A percentile compares a stretch with the other conserved stretches of the same genome.
phyloP scores from a whole-genome alignment of 2,888 invertebrate species.

The Emmelina monodactyla region DNA sequence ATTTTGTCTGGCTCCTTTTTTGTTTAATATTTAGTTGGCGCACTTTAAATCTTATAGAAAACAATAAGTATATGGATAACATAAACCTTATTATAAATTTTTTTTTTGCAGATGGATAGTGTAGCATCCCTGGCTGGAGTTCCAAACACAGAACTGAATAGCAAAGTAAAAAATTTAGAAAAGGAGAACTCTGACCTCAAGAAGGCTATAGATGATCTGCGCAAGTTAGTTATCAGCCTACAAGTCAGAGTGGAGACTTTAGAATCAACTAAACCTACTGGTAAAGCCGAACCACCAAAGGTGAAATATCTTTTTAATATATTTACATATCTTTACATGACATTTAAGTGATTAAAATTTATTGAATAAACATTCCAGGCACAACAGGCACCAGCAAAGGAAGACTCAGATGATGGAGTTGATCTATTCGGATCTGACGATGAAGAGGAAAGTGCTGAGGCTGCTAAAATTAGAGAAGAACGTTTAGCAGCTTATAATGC shows the following conservation, averaged over 20 bases:
- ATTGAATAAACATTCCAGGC: slow-evolving; percentile 19
- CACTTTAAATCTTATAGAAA: too few relatives aligned
- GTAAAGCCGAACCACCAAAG: slow-evolving; percentile 27
- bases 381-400: slow-evolving; percentile 27
- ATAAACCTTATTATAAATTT: background rate
- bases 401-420: slow-evolving; percentile 77
- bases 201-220: slow-evolving; percentile 49
- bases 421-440: slow-evolving; percentile 85
- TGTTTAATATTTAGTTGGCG: too few relatives aligned
- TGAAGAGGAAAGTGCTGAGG: slow-evolving; percentile 79
- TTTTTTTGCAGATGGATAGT: slow-evolving; percentile 69
- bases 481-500: slow-evolving; percentile 88
- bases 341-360: too few relatives aligned
- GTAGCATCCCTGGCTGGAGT: slow-evolving; percentile 65
- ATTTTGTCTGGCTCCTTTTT: background rate
- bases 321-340: too few relatives aligned
- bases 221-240: slow-evolving; percentile 51
- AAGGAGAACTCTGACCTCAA: slow-evolving; percentile 65
- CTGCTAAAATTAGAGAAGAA: slow-evolving; percentile 79
- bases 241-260: slow-evolving; percentile 49
- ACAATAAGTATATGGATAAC: background rate
- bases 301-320: too few relatives aligned
- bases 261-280: slow-evolving; percentile 28
- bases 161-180: slow-evolving; percentile 63
- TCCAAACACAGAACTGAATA: slow-evolving; percentile 62